Evolutionary conservation across 2,888 invertebrate species (phyloP).

Genomic region (Hemithea aestivaria): DNA sequence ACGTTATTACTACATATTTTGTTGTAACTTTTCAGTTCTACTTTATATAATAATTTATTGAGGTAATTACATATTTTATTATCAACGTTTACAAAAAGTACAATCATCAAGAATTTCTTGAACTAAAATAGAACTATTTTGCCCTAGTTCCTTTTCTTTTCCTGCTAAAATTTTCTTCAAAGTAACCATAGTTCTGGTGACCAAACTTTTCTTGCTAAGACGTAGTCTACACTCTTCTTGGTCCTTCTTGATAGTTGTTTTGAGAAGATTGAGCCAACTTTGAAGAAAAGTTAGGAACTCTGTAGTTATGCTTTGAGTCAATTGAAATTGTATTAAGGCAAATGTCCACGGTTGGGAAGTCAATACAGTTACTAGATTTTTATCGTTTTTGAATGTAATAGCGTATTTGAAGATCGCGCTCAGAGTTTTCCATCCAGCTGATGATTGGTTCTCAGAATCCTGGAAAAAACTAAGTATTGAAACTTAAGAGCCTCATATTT

Average conservation of each 20-base stretch:
- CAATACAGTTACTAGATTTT: slow-evolving; percentile 50
- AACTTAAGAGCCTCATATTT: no score
- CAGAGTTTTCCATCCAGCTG: slow-evolving; percentile 64
- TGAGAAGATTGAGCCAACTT: slow-evolving; percentile 59
- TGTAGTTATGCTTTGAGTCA: slow-evolving; percentile 50
- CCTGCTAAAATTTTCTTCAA: slow-evolving; percentile 46
- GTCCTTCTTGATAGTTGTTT: slow-evolving; percentile 50
- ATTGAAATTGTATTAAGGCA: slow-evolving; percentile 60
- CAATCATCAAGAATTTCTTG: slow-evolving; percentile 49
- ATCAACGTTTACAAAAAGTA: slow-evolving; percentile 25
- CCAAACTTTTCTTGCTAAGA: slow-evolving; percentile 51
- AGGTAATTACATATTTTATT: no score
- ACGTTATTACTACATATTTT: no score
- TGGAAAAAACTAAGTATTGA: slow-evolving; percentile 30
- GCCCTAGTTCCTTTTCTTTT: slow-evolving; percentile 39
- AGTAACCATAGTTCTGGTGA: slow-evolving; percentile 50
- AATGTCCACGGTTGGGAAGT: slow-evolving; percentile 70
- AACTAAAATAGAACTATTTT: slow-evolving; percentile 42
- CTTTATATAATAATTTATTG: no score
- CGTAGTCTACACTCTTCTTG: slow-evolving; percentile 40
- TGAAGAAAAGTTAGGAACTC: slow-evolving; percentile 59
- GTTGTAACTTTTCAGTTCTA: no score
- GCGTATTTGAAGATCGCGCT: slow-evolving; percentile 64
- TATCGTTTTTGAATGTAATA: slow-evolving; percentile 53
- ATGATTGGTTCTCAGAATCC: slow-evolving; percentile 56